Evolutionary conservation across 2,797 vertebrate species (phyloP), one percentile per base, ranked within the genome.

Genomic region (Clarias fuscus): DNA sequence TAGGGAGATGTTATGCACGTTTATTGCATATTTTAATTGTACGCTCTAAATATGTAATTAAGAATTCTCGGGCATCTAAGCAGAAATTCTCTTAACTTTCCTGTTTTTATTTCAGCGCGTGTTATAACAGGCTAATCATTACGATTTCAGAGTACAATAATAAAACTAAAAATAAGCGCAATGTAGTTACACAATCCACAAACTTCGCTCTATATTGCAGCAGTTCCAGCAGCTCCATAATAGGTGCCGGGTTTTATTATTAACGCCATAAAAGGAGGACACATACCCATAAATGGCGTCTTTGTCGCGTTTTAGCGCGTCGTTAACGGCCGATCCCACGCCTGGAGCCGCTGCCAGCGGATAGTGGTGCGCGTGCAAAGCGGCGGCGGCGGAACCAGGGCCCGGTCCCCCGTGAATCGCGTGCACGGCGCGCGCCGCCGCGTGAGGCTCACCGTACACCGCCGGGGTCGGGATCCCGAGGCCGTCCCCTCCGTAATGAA

Each of bases 271-370:
- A 89, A 84, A 87, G 30, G 72, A 77, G 61, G 84, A 92, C 92
- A 96, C 97, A 86, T 94, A 98, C 97, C 97, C 97, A 93, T 98
- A 98, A 95, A 98, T 98, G 95, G 97, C 94, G 94, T 98, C 97
- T 96, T 97, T 98, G 96, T 98, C 97, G 94, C 97, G 96, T 95
- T 97, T 97, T 92, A 96, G 93, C 89, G 96, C 95, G 92, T 98
- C 97, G 91, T 96, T 96, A 90, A 96, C 95, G 2, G 96, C 94
- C 91, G 96, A 93, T 78, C 95, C 95, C 95, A 96, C 94, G 91
- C 95, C 95, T 91, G 95, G 93, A 90, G 96, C 96, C 87, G 96
- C 95, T 87, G 95, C 93, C 94, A 96, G 96, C 88, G 96, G 91
- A 91, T 96, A 97, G 92, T 96, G 97, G 93, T 98, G 97, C 10